phyloP scores from a whole-genome alignment of 2,113 vertebrate species.

The Procavia capensis region DNA sequence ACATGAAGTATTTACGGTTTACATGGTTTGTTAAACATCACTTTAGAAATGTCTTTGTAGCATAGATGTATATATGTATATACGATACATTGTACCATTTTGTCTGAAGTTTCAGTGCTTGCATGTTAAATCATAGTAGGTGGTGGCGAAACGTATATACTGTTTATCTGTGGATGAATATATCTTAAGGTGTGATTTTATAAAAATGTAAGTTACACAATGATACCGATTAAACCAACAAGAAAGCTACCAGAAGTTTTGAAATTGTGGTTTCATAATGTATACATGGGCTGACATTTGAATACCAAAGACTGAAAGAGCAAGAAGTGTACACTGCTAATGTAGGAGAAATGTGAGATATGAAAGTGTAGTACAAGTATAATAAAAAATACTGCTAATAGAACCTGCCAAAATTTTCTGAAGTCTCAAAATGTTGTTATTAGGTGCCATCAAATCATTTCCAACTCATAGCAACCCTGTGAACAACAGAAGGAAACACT shows the following conservation, averaged over 20 bases:
- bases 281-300: background rate
- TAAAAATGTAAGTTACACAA: conserved; percentile 47
- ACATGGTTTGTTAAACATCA: background rate
- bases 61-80: conserved; percentile 66
- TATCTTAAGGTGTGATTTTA: conserved; percentile 55
- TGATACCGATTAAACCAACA: conserved; percentile 16
- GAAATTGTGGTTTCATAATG: conserved; percentile 44
- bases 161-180: conserved; percentile 63
- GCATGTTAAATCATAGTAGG: conserved; percentile 31
- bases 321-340: conserved; percentile 33
- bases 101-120: conserved; percentile 50
- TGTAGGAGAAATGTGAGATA: background rate
- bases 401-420: background rate
- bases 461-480: too few species aligned
- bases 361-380: conserved; percentile 16
- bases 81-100: background rate
- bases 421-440: background rate
- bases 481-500: too few species aligned
- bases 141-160: background rate
- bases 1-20: background rate
- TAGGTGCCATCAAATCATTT: too few species aligned
- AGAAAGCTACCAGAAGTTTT: conserved; percentile 29
- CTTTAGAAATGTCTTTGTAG: conserved; percentile 36
- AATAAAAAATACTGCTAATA: background rate
- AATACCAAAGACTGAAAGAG: background rate